A percentile compares a stretch with the other conserved stretches of the same genome.
Evolutionary conservation across 2,797 vertebrate genomes (phyloP).

Genomic region (Podarcis lilfordi): DNA sequence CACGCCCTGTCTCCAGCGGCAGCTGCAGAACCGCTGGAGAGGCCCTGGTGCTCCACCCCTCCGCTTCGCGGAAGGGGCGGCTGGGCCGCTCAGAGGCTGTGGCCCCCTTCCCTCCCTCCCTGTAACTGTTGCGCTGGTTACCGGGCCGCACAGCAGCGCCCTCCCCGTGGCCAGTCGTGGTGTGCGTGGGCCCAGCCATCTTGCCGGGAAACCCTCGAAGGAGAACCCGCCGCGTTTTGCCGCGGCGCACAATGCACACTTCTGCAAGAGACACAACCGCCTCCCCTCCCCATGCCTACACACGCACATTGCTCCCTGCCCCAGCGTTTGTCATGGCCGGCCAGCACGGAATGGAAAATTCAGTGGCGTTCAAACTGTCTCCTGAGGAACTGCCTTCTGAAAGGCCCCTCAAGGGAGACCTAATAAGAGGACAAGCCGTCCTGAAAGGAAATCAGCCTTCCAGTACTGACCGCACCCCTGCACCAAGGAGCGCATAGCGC

Average conservation of each 20-base stretch:
- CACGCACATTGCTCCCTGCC: not conserved
- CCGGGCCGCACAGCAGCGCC: no score
- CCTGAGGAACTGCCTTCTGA: not conserved
- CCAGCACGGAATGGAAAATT: not conserved
- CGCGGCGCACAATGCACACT: not conserved
- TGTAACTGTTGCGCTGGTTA: no score
- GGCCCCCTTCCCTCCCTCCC: not conserved
- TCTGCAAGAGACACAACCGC: not conserved
- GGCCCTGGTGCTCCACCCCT: slow-evolving; percentile 2
- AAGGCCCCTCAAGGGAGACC: not conserved
- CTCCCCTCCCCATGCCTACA: not conserved
- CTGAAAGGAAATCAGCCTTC: not conserved
- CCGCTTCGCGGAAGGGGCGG: slow-evolving; percentile 20
- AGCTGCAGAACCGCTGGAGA: not conserved
- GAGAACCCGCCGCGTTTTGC: not conserved
- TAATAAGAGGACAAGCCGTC: no score
- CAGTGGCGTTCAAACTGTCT: not conserved
- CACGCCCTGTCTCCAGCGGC: not conserved
- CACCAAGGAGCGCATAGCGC: not conserved
- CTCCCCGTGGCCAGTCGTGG: no score
- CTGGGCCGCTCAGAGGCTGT: not conserved
- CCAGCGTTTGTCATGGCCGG: not conserved
- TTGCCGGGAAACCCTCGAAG: not conserved
- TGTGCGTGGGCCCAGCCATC: not conserved
- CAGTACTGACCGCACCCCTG: not conserved